phyloP scores from a whole-genome alignment of 2,888 invertebrate species.

The Galeruca laticollis region DNA sequence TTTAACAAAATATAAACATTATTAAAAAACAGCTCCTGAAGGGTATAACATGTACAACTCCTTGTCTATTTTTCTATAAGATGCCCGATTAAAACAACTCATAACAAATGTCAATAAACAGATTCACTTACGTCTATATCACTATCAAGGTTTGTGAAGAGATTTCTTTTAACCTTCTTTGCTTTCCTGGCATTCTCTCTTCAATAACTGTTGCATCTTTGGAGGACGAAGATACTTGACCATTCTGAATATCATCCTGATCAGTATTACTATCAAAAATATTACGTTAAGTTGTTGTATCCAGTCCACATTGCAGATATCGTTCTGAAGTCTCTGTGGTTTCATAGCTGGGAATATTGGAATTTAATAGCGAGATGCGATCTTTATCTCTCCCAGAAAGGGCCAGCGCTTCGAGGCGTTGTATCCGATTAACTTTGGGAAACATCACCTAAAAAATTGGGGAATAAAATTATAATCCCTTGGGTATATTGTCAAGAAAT shows the following conservation, averaged over 20 bases:
- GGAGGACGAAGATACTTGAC: conserved; percentile 2
- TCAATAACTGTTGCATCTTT: neutral
- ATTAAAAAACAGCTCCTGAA: neutral
- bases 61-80: too few relatives aligned
- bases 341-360: neutral
- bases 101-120: too few relatives aligned
- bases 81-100: neutral
- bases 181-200: neutral
- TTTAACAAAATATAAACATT: neutral
- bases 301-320: neutral
- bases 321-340: conserved; percentile 2
- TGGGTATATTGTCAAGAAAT: too few relatives aligned
- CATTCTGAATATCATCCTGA: neutral
- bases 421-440: neutral
- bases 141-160: neutral
- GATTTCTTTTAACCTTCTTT: neutral
- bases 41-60: too few relatives aligned
- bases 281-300: neutral
- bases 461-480: neutral
- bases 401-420: neutral
- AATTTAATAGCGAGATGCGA: neutral
- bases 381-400: conserved; percentile 1
- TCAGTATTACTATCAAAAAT: neutral
- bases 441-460: conserved; percentile 1
- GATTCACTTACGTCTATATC: neutral